These are phyloP conservation scores for Arenaria interpres DNA, from an alignment of 2,113 vertebrate species.

Conservation along the genomic window DNA sequence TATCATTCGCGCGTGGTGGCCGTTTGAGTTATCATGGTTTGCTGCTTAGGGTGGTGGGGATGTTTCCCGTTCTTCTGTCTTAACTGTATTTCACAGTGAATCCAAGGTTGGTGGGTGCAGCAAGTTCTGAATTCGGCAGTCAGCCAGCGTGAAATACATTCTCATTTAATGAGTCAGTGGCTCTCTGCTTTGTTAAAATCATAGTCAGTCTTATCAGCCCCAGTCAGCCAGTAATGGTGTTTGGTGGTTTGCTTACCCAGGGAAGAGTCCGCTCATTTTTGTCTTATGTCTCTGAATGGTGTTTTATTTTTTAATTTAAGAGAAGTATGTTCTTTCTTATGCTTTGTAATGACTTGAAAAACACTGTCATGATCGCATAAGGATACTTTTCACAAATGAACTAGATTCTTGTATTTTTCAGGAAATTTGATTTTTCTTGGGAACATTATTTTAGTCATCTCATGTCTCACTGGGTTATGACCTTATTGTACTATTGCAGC, in stretches of 20 bases:
- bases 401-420: neutral
- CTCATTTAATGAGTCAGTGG: neutral
- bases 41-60: neutral
- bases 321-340: neutral
- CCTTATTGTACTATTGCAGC: neutral
- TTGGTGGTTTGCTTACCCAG: neutral
- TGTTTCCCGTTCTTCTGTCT: accelerated
- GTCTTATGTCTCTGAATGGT: neutral
- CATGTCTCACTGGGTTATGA: neutral
- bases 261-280: neutral
- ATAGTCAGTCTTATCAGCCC: neutral
- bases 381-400: neutral
- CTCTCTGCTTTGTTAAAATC: neutral
- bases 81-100: neutral
- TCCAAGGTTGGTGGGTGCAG: neutral
- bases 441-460: neutral
- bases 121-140: neutral
- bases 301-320: neutral
- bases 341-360: neutral
- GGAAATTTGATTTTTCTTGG: slow-evolving; percentile 44
- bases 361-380: neutral
- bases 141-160: neutral
- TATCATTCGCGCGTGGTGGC: accelerated
- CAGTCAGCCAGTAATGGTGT: neutral
- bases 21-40: neutral